A percentile compares a stretch with the other conserved stretches of the same genome.
Conservation (phyloP, 1,140 invertebrate genomes). For the Gryllus bimaculatus region DNA sequence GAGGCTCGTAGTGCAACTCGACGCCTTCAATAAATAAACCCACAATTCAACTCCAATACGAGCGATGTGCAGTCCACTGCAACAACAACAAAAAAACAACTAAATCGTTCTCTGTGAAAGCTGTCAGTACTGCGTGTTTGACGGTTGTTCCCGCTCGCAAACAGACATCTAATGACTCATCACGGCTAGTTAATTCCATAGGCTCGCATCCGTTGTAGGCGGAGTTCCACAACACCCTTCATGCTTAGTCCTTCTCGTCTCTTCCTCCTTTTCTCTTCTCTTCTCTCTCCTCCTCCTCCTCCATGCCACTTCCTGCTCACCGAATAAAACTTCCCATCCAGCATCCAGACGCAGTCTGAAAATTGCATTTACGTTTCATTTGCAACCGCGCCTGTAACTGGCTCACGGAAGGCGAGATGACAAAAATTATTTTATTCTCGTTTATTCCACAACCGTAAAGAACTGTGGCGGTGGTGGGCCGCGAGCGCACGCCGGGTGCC, state of each 20-base stretch:
- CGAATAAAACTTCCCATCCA: background rate
- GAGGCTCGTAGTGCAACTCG: too few relatives aligned
- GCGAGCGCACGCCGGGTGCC: too few relatives aligned
- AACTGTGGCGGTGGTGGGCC: too few relatives aligned
- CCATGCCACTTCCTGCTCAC: background rate
- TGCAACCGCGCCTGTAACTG: background rate
- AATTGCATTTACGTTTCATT: slow-evolving; percentile 5
- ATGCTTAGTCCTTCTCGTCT: too few relatives aligned
- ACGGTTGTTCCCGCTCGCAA: background rate
- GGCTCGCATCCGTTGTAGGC: background rate
- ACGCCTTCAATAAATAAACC: too few relatives aligned
- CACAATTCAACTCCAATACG: too few relatives aligned
- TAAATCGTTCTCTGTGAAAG: background rate
- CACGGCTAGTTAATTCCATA: background rate
- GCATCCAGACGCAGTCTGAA: background rate
- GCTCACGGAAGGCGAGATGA: background rate
- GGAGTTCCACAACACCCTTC: too few relatives aligned
- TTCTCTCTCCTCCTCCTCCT: background rate
- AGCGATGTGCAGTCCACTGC: too few relatives aligned
- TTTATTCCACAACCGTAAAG: background rate
- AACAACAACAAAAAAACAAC: background rate
- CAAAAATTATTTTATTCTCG: background rate
- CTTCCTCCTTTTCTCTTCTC: too few relatives aligned
- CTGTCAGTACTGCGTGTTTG: background rate
- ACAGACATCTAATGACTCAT: background rate